Base-by-base conservation (phyloP, 2,797 vertebrate genomes). In the Ambastaia sidthimunki region DNA sequence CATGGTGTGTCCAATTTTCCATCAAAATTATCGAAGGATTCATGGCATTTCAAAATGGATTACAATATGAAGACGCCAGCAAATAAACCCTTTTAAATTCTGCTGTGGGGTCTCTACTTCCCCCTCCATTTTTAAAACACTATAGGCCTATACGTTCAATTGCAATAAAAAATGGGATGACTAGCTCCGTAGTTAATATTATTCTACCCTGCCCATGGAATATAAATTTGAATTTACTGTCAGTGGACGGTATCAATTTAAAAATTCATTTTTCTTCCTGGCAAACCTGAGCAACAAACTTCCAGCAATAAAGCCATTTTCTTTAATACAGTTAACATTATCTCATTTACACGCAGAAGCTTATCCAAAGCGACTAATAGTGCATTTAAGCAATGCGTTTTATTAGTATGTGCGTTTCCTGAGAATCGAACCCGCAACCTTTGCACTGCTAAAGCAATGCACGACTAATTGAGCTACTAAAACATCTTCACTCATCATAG, bases 21-120 rank as follows among this genome's bases (percentile, higher is more conserved):
- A 34, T 65, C 12, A 15, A 71, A 18, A 65, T 16, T 59, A 72
- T 79, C 54, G 19, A 23, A 69, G 52, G 52, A 69, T 75, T 76
- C 18, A 10, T 37, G 57, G 63, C 31, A 70, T 75, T 81, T 54
- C 11, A 13, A 62, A 81, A 52, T 55, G 79, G 57, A 74, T 62
- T 75, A 69, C 23, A 81, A 71, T 74, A 63, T 65, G 44, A 54
- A 60, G 47, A 68, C 23, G 25, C 13, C 13, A 11, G 23, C 19
- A 19, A 54, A 47, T 28, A 28, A 44, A 44, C 10, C 41, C 41
- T 44, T 44, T 44, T 44, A 44, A 44, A 15, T 52, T 65, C 62
- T 25, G 21, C 16, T 37, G 15, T 52, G 72, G 52, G 28, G 12
- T 80, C 63, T 75, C 23, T 18, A 70, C 41, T 75, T 75, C 31